Base-by-base conservation (phyloP, 2,797 vertebrate genomes). In the Setipinna tenuifilis region DNA sequence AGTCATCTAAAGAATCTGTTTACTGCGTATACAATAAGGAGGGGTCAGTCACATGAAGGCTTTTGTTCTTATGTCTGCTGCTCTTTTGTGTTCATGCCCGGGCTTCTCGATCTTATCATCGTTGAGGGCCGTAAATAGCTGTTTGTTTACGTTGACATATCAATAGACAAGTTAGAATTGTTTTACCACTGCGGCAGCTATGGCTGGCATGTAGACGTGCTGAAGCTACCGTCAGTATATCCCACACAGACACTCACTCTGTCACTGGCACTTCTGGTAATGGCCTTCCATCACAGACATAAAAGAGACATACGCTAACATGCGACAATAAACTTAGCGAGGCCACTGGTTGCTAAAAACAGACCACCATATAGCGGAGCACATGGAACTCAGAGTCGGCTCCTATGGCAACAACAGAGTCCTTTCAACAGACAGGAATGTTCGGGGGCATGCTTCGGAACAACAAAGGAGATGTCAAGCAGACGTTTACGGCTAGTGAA, bases 71-170 rank as follows among this genome's bases (percentile, higher is more conserved):
- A 35, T 19, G 28, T 35, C 28, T 7, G 50, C 50, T 41, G 28
- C 71, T 41, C 31, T 78, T 78, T 78, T 44, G 71, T 78, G 35
- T 44, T 3, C 23, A 25, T 19, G 71, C 71, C 31, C 35, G 68
- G 16, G 35, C 68, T 19, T 16, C 35, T 31, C 19, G 35, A 78
- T 78, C 71, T 78, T 78, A 78, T 78, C 71, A 44, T 44, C 71
- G 7, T 21, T 31, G 31, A 21, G 71, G 1, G 71, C 71, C 17
- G 2, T 31, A 44, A 78, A 78, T 78, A 78, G 71, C 35, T 19
- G 12, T 75, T 75, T 78, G 71, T 78, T 78, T 78, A 78, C 7
- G 31, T 21, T 78, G 71, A 78, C 71, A 44, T 44, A 78, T 78
- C 71, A 78, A 78, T 78, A 78, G 71, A 78, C 71, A 78, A 7